phyloP scores from a whole-genome alignment of 2,113 vertebrate species.

The Leptobrachium ailaonicum region DNA sequence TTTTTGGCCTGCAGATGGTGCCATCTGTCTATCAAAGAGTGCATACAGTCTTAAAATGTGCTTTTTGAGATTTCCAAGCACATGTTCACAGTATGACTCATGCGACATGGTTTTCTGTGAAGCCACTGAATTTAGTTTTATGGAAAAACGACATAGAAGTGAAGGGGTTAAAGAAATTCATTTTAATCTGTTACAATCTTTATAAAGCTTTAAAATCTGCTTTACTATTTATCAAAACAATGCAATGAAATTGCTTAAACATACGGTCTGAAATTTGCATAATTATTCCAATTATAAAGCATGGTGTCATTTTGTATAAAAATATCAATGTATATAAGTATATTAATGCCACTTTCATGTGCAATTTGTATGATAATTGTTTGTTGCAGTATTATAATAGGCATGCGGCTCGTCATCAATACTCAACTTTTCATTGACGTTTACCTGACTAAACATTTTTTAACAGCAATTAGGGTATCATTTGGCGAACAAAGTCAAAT shows the following conservation, averaged over 20 bases:
- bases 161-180: too few relatives aligned
- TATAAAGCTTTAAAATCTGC: too few relatives aligned
- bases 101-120: too few relatives aligned
- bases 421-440: conserved; percentile 22
- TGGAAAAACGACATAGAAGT: too few relatives aligned
- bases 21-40: too few relatives aligned
- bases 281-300: neutral
- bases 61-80: too few relatives aligned
- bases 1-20: too few relatives aligned
- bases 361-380: conserved; percentile 15
- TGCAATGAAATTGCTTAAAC: neutral
- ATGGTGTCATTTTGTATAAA: conserved; percentile 13
- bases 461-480: conserved; percentile 35
- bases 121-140: too few relatives aligned
- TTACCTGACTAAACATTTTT: conserved; percentile 44
- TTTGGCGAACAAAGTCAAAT: conserved; percentile 29
- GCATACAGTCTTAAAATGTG: too few relatives aligned
- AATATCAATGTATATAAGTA: conserved; percentile 19
- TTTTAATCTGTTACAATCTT: too few relatives aligned
- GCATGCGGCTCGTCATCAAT: neutral
- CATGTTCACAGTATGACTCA: too few relatives aligned
- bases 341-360: neutral
- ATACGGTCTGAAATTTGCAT: neutral
- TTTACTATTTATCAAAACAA: too few relatives aligned
- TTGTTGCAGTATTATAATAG: conserved; percentile 13